Conservation (phyloP, 2,888 invertebrate species). For the Chymomyza procnemis region DNA sequence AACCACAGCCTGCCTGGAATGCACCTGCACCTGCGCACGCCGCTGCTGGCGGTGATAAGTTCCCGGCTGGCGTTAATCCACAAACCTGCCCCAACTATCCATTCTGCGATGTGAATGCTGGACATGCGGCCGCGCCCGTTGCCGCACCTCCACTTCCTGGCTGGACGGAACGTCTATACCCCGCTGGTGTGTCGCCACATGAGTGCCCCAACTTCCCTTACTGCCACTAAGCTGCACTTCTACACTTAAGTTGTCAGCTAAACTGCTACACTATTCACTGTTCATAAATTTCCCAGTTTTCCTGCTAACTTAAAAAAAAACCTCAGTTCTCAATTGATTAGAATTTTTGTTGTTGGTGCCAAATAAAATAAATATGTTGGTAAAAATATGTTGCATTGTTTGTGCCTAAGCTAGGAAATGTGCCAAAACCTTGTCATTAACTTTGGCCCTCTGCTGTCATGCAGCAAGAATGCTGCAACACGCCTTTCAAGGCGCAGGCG, state of each 20-base stretch:
- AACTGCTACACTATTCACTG: slow-evolving; percentile 9
- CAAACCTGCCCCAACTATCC: slow-evolving; percentile 80
- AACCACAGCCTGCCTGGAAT: slow-evolving; percentile 70
- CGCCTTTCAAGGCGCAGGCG: slow-evolving; percentile 23
- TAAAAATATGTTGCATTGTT: slow-evolving; percentile 27
- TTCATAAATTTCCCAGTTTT: slow-evolving; percentile 28
- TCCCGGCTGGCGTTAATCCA: slow-evolving; percentile 79
- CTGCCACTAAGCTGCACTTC: slow-evolving; percentile 71
- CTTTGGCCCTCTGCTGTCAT: slow-evolving; percentile 13
- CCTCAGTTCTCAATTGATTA: slow-evolving; percentile 55
- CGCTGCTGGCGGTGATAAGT: slow-evolving; percentile 76
- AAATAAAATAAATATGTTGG: slow-evolving; percentile 65
- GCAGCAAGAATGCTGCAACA: slow-evolving; percentile 46
- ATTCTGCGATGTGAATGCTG: slow-evolving; percentile 79
- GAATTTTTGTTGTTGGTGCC: slow-evolving; percentile 69
- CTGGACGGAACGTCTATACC: slow-evolving; percentile 79
- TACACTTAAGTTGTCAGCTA: neutral
- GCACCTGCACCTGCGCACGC: slow-evolving; percentile 63
- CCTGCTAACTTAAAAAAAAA: slow-evolving; percentile 13
- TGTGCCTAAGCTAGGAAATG: neutral
- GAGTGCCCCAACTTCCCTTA: slow-evolving; percentile 80
- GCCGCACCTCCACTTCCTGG: slow-evolving; percentile 79
- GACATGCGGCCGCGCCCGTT: slow-evolving; percentile 66
- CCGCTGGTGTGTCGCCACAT: slow-evolving; percentile 79
- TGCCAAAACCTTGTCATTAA: slow-evolving; percentile 38